phyloP scores from a whole-genome alignment of 2,113 vertebrate species.

The Amazona vittata region DNA sequence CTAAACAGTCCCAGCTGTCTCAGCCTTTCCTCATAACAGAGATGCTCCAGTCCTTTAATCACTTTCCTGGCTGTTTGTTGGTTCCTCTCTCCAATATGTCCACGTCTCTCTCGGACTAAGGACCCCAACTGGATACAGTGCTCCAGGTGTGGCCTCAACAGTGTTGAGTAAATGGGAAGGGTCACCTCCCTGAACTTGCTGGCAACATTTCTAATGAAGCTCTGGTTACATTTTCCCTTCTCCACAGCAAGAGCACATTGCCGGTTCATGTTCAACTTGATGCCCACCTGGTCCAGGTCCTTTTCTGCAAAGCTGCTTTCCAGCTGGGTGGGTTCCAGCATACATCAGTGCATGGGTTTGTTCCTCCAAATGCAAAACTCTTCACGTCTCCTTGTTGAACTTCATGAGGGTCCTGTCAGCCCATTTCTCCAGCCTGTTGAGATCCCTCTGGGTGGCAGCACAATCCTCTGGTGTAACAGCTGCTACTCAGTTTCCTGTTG shows the following conservation, averaged over 20 bases:
- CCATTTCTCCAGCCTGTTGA: background rate
- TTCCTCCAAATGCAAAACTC: background rate
- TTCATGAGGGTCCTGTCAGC: background rate
- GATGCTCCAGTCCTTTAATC: background rate
- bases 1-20: background rate
- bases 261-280: background rate
- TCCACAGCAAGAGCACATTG: background rate
- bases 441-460: background rate
- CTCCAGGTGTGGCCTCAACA: background rate
- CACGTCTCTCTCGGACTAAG: background rate
- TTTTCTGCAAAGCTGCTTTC: background rate
- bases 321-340: background rate
- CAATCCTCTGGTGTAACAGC: background rate
- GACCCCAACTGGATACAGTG: background rate
- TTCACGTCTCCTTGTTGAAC: background rate
- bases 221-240: background rate
- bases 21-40: background rate
- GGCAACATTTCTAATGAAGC: background rate
- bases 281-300: background rate
- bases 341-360: fast-evolving
- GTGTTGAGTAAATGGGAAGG: background rate
- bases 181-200: background rate
- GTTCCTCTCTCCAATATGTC: background rate
- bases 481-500: background rate
- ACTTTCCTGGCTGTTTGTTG: background rate